Percentiles rank a stretch among this genome's conserved stretches.
Evolutionary conservation across 2,797 vertebrate genomes (phyloP).

Genomic region (Pseudocheirus occidentalis): DNA sequence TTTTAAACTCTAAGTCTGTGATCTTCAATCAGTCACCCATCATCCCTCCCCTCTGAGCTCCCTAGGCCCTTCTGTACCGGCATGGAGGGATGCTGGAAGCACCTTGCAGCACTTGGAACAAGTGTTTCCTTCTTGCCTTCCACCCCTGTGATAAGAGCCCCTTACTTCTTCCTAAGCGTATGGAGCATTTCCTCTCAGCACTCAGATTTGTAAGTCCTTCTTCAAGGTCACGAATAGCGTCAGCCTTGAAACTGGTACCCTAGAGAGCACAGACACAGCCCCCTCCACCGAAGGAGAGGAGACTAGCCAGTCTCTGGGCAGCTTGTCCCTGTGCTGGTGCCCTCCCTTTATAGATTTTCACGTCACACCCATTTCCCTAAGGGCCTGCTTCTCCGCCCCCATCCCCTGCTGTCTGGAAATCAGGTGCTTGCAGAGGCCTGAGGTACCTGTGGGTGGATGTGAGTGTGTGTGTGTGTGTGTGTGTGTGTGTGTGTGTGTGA

Average conservation of each 20-base stretch:
- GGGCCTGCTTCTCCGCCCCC: constrained; percentile 8
- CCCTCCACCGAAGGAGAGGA: neutral
- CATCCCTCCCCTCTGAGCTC: neutral
- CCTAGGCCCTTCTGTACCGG: neutral
- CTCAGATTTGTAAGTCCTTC: neutral
- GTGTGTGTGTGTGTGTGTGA: neutral
- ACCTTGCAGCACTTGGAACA: neutral
- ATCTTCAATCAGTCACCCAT: neutral
- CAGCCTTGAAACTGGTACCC: neutral
- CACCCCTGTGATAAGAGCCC: neutral
- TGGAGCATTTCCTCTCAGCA: constrained; percentile 36
- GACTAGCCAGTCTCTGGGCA: neutral
- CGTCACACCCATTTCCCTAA: neutral
- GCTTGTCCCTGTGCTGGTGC: neutral
- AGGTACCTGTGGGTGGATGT: neutral
- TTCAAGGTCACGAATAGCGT: neutral
- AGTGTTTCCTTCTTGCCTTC: neutral
- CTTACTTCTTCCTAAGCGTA: constrained; percentile 43
- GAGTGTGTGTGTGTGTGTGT: neutral
- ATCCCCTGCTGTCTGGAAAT: neutral
- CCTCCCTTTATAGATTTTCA: neutral
- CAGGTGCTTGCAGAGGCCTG: neutral
- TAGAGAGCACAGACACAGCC: neutral
- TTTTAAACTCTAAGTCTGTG: neutral
- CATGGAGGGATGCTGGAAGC: neutral